These are phyloP conservation scores for Hyppa rectilinea DNA, from an alignment of 2,888 invertebrate genomes.

Conservation along the genomic window DNA sequence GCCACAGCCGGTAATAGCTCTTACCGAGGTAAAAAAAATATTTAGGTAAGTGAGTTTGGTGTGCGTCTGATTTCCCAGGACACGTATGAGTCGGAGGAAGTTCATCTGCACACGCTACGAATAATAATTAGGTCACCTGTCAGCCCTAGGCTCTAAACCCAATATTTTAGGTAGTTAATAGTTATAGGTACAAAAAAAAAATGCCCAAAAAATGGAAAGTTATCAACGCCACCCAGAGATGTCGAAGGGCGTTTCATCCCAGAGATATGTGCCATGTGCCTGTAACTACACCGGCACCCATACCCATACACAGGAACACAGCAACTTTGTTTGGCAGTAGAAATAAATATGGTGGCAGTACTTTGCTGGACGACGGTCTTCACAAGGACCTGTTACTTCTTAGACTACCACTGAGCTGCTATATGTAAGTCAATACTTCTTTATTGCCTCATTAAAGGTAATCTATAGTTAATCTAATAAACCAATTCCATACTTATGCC, in stretches of 20 bases:
- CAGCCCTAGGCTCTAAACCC: background rate
- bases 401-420: too few relatives aligned
- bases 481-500: background rate
- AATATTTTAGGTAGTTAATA: background rate
- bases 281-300: background rate
- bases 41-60: background rate
- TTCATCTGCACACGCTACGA: background rate
- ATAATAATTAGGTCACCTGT: background rate
- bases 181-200: too few relatives aligned
- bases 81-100: background rate
- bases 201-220: background rate
- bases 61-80: background rate
- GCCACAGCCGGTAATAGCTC: background rate
- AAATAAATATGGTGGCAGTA: background rate
- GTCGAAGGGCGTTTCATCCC: background rate
- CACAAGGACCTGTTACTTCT: too few relatives aligned
- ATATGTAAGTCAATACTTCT: background rate
- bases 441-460: background rate
- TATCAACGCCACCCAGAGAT: background rate
- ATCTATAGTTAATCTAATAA: slow-evolving; percentile 12
- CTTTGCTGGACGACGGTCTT: too few relatives aligned
- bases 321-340: background rate
- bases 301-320: background rate
- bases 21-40: background rate
- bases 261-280: background rate